Percentiles rank a stretch among this genome's conserved stretches.
These are phyloP conservation scores for Phymatocera aterrima DNA, from an alignment of 2,888 invertebrate species.

Conservation along the genomic window DNA sequence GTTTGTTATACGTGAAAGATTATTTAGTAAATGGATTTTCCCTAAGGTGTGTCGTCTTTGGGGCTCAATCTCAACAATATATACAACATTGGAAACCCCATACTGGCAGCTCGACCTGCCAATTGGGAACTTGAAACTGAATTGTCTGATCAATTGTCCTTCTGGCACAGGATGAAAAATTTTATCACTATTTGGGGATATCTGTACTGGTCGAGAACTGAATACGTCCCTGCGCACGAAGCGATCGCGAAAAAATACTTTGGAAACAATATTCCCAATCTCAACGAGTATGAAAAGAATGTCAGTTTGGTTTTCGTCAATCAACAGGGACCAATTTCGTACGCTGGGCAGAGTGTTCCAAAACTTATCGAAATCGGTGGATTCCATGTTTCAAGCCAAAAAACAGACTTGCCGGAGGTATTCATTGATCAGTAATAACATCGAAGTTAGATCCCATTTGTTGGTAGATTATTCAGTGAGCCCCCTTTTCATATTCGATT, in stretches of 20 bases:
- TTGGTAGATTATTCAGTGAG: no score
- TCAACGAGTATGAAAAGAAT: constrained; percentile 63
- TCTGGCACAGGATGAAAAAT: constrained; percentile 27
- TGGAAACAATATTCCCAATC: constrained; percentile 66
- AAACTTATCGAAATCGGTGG: constrained; percentile 52
- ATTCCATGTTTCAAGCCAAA: constrained; percentile 46
- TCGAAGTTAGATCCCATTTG: no score
- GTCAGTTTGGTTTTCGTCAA: no score
- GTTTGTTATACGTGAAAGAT: neutral
- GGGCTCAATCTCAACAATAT: constrained; percentile 76
- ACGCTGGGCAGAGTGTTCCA: constrained; percentile 54
- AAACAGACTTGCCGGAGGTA: constrained; percentile 54
- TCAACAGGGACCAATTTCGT: constrained; percentile 52
- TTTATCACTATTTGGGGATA: neutral
- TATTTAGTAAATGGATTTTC: neutral
- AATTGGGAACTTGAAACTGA: neutral
- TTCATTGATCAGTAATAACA: no score
- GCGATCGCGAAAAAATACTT: constrained; percentile 59
- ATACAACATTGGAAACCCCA: constrained; percentile 77
- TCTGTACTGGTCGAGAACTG: neutral
- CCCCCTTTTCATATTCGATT: constrained; percentile 37
- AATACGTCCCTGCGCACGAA: constrained; percentile 16
- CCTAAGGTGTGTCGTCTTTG: constrained; percentile 73
- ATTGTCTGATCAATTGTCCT: neutral
- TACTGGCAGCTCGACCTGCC: constrained; percentile 70